Percentiles rank a stretch among this genome's conserved stretches.
Conservation (phyloP, 92 coral and sea anemone genomes). For the Porites lobata region DNA sequence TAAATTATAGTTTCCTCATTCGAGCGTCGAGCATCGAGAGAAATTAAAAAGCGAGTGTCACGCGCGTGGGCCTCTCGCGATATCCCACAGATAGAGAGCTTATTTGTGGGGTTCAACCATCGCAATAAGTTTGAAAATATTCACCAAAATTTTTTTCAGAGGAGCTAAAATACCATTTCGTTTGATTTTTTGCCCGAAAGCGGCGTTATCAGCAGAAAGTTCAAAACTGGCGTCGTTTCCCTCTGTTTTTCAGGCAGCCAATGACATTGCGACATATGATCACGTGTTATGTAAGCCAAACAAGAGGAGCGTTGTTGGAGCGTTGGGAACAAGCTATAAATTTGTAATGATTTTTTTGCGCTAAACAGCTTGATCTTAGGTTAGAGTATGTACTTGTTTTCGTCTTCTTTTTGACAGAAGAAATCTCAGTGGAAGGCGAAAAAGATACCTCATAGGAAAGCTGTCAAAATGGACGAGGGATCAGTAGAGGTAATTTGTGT, state of each 20-base stretch:
- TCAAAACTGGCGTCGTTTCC: slow-evolving; percentile 74
- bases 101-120: too few species aligned
- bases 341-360: slow-evolving; percentile 78
- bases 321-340: slow-evolving; percentile 82
- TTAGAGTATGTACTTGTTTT: slow-evolving; percentile 29
- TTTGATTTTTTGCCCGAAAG: too few species aligned
- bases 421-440: not conserved
- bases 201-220: not conserved
- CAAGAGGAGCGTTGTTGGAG: slow-evolving; percentile 83
- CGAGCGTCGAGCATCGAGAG: too few species aligned
- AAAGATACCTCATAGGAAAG: slow-evolving; percentile 11
- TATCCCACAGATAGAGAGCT: too few species aligned
- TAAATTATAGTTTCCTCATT: too few species aligned
- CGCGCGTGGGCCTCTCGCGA: too few species aligned
- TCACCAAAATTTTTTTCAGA: not conserved
- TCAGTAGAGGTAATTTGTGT: slow-evolving; percentile 70
- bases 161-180: not conserved
- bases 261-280: slow-evolving; percentile 40
- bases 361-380: slow-evolving; percentile 15
- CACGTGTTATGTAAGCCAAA: slow-evolving; percentile 50
- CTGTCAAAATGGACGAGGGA: slow-evolving; percentile 69
- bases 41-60: too few species aligned
- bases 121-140: not conserved
- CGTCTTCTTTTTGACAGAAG: not conserved
- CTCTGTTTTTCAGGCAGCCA: slow-evolving; percentile 77